Evolutionary conservation across 2,113 vertebrate species (phyloP).

Genomic region (Naja naja): DNA sequence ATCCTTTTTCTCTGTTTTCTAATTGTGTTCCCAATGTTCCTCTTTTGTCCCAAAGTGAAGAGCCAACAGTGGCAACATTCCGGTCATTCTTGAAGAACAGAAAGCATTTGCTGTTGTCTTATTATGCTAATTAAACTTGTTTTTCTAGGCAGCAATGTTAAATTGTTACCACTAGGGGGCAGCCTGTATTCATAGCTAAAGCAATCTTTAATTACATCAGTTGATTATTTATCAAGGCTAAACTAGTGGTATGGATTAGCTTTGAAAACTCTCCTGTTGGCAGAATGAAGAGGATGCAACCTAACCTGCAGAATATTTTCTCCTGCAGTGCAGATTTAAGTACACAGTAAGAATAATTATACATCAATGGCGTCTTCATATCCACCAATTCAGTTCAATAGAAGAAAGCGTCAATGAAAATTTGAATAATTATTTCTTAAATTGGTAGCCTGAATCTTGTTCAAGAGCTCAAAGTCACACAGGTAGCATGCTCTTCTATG

Average conservation of each 20-base stretch:
- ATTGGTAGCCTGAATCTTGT: background rate
- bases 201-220: rapidly evolving
- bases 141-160: rapidly evolving
- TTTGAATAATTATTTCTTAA: background rate
- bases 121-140: background rate
- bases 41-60: background rate
- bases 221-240: background rate
- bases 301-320: background rate
- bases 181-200: background rate
- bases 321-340: background rate
- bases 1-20: background rate
- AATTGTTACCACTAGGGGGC: constrained; percentile 41
- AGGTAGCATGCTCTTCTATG: background rate
- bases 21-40: background rate
- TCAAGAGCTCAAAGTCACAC: background rate
- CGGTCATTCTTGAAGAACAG: background rate
- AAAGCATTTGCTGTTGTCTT: background rate
- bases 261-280: background rate
- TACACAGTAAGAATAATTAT: background rate
- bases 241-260: background rate
- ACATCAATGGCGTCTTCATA: background rate
- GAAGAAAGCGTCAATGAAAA: background rate
- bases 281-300: background rate
- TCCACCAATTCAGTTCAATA: background rate
- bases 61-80: background rate